Percentiles rank a stretch among this genome's conserved stretches.
These are phyloP conservation scores for Ichneumoninae sp. DNA, from an alignment of 2,888 invertebrate species.

Conservation along the genomic window DNA sequence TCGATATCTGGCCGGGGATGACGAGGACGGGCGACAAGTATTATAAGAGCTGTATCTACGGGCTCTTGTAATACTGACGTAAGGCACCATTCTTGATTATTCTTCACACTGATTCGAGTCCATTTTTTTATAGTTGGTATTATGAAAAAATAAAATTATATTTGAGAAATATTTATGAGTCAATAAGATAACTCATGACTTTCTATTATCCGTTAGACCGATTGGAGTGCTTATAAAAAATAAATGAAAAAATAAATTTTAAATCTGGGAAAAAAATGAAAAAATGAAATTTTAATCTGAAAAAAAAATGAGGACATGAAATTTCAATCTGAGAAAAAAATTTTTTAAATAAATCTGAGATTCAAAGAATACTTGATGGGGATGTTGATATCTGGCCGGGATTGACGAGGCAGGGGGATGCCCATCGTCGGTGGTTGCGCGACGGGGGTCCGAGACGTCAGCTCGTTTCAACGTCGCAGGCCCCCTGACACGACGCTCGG, in stretches of 20 bases:
- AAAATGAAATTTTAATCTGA: background rate
- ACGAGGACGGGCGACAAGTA: conserved; percentile 9
- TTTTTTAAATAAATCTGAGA: background rate
- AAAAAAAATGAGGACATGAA: background rate
- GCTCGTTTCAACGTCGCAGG: conserved; percentile 80
- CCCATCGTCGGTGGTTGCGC: conserved; percentile 48
- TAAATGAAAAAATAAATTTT: background rate
- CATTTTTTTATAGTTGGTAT: no score
- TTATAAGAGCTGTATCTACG: no score
- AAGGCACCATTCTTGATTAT: background rate
- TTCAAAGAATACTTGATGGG: background rate
- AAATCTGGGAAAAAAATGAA: no score
- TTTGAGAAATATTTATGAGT: background rate
- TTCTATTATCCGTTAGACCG: background rate
- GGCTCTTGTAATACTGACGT: background rate
- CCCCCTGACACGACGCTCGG: conserved; percentile 75
- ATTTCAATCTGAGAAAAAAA: no score
- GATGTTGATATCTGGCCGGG: background rate
- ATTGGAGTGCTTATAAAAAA: background rate
- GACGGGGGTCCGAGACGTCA: conserved; percentile 79
- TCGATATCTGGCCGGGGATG: background rate
- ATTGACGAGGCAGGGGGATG: conserved; percentile 17
- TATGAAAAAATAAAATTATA: no score
- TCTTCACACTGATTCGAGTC: background rate
- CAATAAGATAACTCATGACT: background rate